These are phyloP conservation scores for Gavialis gangeticus DNA, from an alignment of 2,113 vertebrate genomes.

Conservation along the genomic window DNA sequence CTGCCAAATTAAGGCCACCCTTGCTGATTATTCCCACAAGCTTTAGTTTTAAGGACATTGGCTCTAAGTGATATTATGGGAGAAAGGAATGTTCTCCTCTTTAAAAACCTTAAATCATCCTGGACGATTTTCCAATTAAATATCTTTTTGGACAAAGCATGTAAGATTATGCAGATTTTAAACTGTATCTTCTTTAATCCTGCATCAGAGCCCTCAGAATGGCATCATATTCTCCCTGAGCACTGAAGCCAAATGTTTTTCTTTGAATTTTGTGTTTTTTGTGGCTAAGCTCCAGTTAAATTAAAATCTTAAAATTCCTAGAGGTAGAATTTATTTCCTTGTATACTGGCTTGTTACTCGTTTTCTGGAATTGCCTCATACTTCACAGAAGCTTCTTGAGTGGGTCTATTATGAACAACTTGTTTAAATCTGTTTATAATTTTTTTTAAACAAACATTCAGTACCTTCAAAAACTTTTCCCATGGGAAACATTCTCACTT, in stretches of 20 bases:
- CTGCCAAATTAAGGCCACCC: neutral
- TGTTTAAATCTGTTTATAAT: neutral
- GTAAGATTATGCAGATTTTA: neutral
- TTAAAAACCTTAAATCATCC: neutral
- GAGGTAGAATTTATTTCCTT: conserved; percentile 32
- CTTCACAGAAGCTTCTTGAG: neutral
- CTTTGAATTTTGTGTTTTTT: conserved; percentile 36
- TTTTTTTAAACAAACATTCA: neutral
- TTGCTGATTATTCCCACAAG: neutral
- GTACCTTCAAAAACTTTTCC: neutral
- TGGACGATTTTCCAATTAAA: neutral
- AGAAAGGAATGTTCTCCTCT: neutral
- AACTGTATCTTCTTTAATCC: no score
- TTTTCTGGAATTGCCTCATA: neutral
- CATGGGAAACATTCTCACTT: neutral
- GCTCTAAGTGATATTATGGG: neutral
- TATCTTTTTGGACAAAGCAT: neutral
- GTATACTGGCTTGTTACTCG: neutral
- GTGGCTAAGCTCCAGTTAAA: conserved; percentile 43
- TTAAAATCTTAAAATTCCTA: conserved; percentile 61
- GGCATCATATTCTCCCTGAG: neutral
- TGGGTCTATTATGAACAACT: neutral
- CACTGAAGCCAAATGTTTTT: neutral
- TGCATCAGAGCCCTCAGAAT: neutral
- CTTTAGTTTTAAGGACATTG: neutral